Percentiles rank a stretch among this genome's conserved stretches.
Evolutionary conservation across 2,888 invertebrate genomes (phyloP).

Genomic region (Drosophila buzzatii): DNA sequence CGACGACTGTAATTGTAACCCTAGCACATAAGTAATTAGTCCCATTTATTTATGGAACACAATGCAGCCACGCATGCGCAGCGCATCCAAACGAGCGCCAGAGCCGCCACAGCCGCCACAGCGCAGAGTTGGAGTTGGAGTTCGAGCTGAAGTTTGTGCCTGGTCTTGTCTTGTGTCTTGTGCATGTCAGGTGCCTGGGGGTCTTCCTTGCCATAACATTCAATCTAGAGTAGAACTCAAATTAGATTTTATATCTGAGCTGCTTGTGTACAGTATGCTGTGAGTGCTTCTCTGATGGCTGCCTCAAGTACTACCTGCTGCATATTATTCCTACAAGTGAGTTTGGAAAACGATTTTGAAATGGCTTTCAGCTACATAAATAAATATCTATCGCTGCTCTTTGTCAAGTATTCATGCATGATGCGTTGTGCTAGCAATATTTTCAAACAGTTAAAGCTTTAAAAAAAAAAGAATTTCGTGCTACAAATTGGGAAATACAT

Average conservation of each 20-base stretch:
- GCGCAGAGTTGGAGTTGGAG: neutral
- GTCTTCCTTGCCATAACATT: conserved; percentile 44
- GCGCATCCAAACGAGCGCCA: neutral
- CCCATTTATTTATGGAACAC: conserved; percentile 69
- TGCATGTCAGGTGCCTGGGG: conserved; percentile 79
- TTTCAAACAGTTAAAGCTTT: no score
- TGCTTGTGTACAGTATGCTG: conserved; percentile 7
- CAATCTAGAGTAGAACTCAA: conserved; percentile 55
- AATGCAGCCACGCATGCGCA: conserved; percentile 65
- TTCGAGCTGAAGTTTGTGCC: conserved; percentile 9
- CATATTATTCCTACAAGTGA: conserved; percentile 2
- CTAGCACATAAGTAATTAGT: conserved; percentile 75
- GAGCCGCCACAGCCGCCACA: neutral
- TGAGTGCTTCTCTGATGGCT: neutral
- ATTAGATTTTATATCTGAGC: conserved; percentile 65
- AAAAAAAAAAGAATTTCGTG: no score
- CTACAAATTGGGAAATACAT: no score
- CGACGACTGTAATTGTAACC: conserved; percentile 65
- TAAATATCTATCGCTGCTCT: neutral
- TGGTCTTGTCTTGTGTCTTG: conserved; percentile 17
- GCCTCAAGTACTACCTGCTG: conserved; percentile 6
- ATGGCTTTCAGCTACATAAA: neutral
- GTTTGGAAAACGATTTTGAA: neutral
- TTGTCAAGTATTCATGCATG: no score
- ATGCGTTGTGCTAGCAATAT: neutral